Base-by-base conservation (phyloP, 2,113 vertebrate genomes). In the Neolamprologus kungweensis region DNA sequence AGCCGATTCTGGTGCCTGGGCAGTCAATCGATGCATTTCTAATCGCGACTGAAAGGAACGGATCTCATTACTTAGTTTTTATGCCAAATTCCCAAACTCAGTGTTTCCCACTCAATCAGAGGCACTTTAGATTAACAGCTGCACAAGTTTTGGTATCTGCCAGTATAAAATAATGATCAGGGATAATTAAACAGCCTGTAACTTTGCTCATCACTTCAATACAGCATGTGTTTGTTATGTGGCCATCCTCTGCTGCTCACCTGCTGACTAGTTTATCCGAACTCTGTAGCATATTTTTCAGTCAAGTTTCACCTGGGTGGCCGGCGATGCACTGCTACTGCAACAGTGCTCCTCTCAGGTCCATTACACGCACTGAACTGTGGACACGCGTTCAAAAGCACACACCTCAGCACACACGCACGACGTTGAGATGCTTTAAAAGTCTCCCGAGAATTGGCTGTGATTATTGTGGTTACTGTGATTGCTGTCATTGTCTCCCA, bases 401-500 rank as follows among this genome's bases (percentile, higher is more conserved):
- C 73, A 90, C 86, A 65, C 71, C 14, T 68, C 4, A 21, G 11
- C 17, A 2, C 47, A 58, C 84, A 65, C 42, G 1, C 26, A 47
- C 82, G 14, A n/a, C 12, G n/a, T 45, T 37, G 85, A 89, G 88
- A 91, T 87, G 88, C 88, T 90, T 85, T 91, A 85, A 91, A 91
- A 92, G 84, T 92, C 91, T 85, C 87, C 3, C 2, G 50, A 86
- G 93, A 91, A 94, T 90, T 90, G 91, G 83, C 85, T 68, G 88
- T 94, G 93, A 95, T 96, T 95, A 93, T 92, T 94, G 93, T 94
- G 91, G 94, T 94, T 94, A 89, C 89, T 8, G 87, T 94, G 94
- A 96, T 95, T 94, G 93, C 94, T 94, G 94, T 96, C 95, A 94
- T 95, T 90, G 94, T 92, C 91, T 92, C 91, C 94, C 91, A 94